Evolutionary conservation across 2,113 vertebrate species (phyloP), one percentile per base, ranked within the genome.

Genomic region (Noturus placidus): DNA sequence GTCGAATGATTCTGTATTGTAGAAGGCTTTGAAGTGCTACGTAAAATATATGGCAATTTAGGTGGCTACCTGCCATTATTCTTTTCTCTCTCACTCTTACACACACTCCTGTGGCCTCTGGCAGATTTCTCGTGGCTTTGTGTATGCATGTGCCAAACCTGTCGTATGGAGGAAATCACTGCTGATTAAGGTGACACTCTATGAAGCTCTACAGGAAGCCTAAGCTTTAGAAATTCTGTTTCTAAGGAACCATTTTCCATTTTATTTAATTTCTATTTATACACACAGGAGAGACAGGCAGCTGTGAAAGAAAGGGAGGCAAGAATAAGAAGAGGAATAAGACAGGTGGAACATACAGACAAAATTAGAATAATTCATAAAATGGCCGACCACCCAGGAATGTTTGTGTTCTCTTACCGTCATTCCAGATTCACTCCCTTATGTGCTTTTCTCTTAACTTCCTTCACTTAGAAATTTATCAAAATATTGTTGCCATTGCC

Each of bases 141-240:
- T 83, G 70, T 69, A 38, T 85, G 61, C 82, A 57, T 78, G 76
- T 80, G 57, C 69, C 52, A 70, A 87, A 22, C 19, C 72, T 88
- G 87, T 89, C 85, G 87, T 89, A 89, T 77, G 69, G 87, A 83
- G 33, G 67, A 46, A 17, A 74, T 89, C 84, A 82, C 15, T 83
- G 84, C 33, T 89, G 84, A 88, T 89, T 86, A 89, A 14, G 72
- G 67, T 87, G 69, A 83, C 85, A 88, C 79, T 80, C 82, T 80
- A 38, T 80, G 79, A 42, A 82, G 54, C 54, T 82, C 52, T 46
- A 15, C 65, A 27, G 77, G 50, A 25, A 87, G 54, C 5, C 67
- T 59, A 25, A 70, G 46, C 50, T 70, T 38, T 20, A 72, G 50
- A 87, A 67, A 81, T 87, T 78, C 54, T 77, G 46, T 80, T 67